These are phyloP conservation scores for Phyllopteryx taeniolatus DNA, from an alignment of 2,113 vertebrate genomes.

Conservation along the genomic window DNA sequence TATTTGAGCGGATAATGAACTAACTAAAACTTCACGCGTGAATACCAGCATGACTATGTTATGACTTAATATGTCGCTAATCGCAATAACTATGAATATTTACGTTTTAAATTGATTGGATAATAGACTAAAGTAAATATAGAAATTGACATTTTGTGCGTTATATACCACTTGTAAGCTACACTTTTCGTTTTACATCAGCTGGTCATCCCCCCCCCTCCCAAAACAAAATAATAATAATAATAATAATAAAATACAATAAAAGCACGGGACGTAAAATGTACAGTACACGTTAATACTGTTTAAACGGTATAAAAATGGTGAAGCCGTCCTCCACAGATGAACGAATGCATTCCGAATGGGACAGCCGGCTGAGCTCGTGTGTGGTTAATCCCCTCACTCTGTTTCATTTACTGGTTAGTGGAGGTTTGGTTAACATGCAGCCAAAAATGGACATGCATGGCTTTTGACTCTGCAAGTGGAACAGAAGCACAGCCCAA, in stretches of 20 bases:
- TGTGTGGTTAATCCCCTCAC: constrained; percentile 10
- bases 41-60: not conserved
- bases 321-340: not conserved
- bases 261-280: not conserved
- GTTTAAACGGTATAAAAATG: not conserved
- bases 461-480: not conserved
- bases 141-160: not conserved
- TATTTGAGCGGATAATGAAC: too few relatives aligned
- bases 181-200: not conserved
- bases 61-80: too few relatives aligned
- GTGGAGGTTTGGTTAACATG: not conserved
- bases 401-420: not conserved
- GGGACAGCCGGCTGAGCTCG: constrained; percentile 2
- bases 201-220: not conserved
- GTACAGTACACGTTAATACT: not conserved
- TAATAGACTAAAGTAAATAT: not conserved
- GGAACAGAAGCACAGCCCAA: constrained; percentile 8
- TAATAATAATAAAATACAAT: not conserved
- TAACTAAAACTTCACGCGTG: too few relatives aligned
- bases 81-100: not conserved
- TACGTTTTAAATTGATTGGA: not conserved
- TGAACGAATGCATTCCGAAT: not conserved
- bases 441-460: not conserved
- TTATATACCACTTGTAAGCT: not conserved
- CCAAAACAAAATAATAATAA: not conserved